Evolutionary conservation across 2,888 invertebrate species (phyloP).

Genomic region (Cybosia mesomella): DNA sequence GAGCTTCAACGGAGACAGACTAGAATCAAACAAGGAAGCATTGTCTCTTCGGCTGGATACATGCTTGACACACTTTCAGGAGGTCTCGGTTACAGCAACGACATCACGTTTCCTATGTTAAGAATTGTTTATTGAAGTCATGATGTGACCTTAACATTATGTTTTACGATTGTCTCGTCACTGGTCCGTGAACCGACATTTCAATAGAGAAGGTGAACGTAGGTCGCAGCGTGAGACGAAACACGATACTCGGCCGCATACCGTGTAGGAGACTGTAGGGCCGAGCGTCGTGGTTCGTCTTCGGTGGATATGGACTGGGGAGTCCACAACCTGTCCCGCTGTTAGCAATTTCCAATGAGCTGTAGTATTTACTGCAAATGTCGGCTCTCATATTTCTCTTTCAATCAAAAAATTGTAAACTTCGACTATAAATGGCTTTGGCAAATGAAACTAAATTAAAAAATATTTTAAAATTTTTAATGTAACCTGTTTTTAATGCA

Average conservation of each 20-base stretch:
- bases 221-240: constrained; percentile 80
- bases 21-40: constrained; percentile 61
- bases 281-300: background rate
- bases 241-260: constrained; percentile 72
- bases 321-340: no score
- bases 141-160: constrained; percentile 86
- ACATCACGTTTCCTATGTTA: constrained; percentile 84
- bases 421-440: no score
- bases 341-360: no score
- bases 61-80: constrained; percentile 82
- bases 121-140: constrained; percentile 86
- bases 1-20: constrained; percentile 42
- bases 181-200: constrained; percentile 83
- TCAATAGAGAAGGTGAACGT: constrained; percentile 84
- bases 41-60: constrained; percentile 68
- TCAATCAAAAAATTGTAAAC: no score
- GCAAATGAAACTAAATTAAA: no score
- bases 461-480: no score
- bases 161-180: constrained; percentile 86
- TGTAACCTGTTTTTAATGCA: no score
- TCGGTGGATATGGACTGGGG: no score
- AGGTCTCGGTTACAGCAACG: constrained; percentile 75
- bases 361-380: no score
- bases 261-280: constrained; percentile 47
- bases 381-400: no score